Percentiles rank a stretch among this genome's conserved stretches.
Conservation (phyloP, 2,888 invertebrate genomes). For the Cerastoderma edule region DNA sequence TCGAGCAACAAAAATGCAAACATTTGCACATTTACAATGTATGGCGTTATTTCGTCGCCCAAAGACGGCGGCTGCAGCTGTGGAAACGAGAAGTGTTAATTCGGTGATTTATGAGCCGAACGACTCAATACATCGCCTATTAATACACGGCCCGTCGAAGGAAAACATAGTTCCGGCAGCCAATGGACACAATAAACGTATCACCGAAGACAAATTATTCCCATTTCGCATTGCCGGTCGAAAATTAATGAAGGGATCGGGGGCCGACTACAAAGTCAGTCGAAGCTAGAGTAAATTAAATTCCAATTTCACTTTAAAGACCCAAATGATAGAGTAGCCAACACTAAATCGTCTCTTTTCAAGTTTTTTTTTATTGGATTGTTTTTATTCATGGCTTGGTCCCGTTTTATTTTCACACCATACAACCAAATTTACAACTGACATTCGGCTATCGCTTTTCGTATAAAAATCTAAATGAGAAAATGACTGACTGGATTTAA, state of each 20-base stretch:
- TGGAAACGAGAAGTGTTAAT: too few relatives aligned
- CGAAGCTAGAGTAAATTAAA: conserved; percentile 55
- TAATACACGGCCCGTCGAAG: conserved; percentile 6
- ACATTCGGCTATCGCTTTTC: conserved; percentile 37
- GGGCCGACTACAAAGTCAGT: conserved; percentile 17
- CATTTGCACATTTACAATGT: too few relatives aligned
- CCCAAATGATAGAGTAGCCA: conserved; percentile 43
- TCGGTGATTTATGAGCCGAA: conserved; percentile 18
- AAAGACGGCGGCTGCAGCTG: too few relatives aligned
- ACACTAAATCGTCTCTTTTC: conserved; percentile 32
- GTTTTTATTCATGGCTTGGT: conserved; percentile 30
- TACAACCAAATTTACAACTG: too few relatives aligned
- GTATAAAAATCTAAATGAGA: too few relatives aligned
- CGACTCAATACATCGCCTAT: conserved; percentile 13
- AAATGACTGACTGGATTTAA: too few relatives aligned
- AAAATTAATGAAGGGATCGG: conserved; percentile 46
- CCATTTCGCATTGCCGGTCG: conserved; percentile 36
- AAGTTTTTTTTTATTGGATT: conserved; percentile 39
- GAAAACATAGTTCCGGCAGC: conserved; percentile 42
- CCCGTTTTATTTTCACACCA: conserved; percentile 39
- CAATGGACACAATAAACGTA: conserved; percentile 46
- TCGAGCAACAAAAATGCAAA: too few relatives aligned
- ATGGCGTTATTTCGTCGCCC: too few relatives aligned
- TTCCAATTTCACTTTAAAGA: conserved; percentile 56
- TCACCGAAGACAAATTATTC: conserved; percentile 61